phyloP scores from a whole-genome alignment of 1,140 invertebrate genomes.

The Babylonia areolata region DNA sequence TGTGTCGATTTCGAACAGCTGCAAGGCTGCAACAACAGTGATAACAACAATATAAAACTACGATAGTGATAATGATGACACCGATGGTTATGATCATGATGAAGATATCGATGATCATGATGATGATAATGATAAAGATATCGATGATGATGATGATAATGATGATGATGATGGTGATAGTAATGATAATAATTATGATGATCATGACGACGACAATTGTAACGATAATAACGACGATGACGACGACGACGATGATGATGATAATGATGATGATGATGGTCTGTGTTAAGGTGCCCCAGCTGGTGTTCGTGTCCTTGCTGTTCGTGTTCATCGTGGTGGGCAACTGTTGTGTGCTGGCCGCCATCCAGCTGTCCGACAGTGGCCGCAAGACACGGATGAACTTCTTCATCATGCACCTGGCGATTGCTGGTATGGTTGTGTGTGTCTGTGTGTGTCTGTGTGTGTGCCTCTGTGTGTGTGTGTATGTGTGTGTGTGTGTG shows the following conservation, averaged over 20 bases:
- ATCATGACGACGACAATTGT: not conserved
- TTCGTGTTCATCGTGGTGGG: constrained; percentile 92
- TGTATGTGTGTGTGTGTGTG: not conserved
- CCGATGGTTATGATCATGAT: not conserved
- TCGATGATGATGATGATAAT: not conserved
- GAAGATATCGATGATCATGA: not conserved
- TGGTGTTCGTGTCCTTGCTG: constrained; percentile 91
- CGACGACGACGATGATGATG: not conserved
- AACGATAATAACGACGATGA: not conserved
- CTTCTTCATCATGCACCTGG: constrained; percentile 96
- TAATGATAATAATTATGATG: constrained; percentile 4
- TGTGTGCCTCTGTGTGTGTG: not conserved
- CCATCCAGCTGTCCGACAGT: constrained; percentile 86
- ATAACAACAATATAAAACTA: no score
- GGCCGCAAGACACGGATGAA: constrained; percentile 93
- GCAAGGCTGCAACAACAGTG: no score
- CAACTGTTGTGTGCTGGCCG: constrained; percentile 90
- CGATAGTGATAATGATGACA: not conserved
- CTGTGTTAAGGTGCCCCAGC: constrained; percentile 88
- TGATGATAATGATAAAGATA: not conserved
- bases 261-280: constrained; percentile 33
- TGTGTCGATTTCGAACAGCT: no score
- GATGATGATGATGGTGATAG: not conserved
- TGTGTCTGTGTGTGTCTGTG: not conserved
- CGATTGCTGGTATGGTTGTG: constrained; percentile 84